Evolutionary conservation across 2,797 vertebrate species (phyloP).

Genomic region (Macropodus opercularis): DNA sequence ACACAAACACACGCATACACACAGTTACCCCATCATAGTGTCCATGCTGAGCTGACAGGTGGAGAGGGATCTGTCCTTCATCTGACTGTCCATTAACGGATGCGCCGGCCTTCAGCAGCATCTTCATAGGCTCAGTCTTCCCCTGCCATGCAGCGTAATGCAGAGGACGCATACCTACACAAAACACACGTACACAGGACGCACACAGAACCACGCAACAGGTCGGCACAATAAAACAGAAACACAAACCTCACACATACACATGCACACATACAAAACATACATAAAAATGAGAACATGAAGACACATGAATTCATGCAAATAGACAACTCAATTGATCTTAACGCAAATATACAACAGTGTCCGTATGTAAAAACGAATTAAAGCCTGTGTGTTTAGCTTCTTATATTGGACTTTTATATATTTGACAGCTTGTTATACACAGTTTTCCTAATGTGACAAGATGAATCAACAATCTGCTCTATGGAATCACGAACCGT

Average conservation of each 20-base stretch:
- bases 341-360: not conserved
- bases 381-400: not conserved
- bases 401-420: not conserved
- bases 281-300: constrained; percentile 16
- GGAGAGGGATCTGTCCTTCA: constrained; percentile 96
- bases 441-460: not conserved
- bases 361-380: not conserved
- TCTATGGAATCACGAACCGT: not conserved
- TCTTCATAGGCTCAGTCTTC: constrained; percentile 97
- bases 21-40: constrained; percentile 94
- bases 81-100: constrained; percentile 95
- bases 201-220: constrained; percentile 11
- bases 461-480: not conserved
- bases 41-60: constrained; percentile 94
- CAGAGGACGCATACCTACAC: constrained; percentile 93
- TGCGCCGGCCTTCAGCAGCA: constrained; percentile 95
- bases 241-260: constrained; percentile 21
- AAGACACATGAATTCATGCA: constrained; percentile 33
- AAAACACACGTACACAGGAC: constrained; percentile 24
- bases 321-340: constrained; percentile 8
- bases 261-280: constrained; percentile 39
- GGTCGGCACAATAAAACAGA: constrained; percentile 22
- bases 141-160: constrained; percentile 98
- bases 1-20: constrained; percentile 20
- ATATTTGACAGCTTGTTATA: not conserved